Evolutionary conservation across 2,888 invertebrate genomes (phyloP).

Genomic region (Tetheella fluctuosa): DNA sequence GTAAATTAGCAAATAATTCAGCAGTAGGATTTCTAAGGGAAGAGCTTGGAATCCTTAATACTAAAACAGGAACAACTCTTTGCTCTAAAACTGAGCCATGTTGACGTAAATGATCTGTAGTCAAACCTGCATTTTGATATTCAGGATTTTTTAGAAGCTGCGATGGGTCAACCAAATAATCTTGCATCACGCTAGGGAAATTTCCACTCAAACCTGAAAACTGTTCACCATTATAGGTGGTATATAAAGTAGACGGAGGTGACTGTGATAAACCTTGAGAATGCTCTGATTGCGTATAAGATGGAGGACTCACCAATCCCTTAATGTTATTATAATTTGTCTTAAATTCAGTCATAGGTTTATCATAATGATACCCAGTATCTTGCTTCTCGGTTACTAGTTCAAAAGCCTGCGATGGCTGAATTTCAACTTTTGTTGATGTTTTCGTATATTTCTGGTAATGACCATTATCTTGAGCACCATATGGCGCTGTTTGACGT

Average conservation of each 20-base stretch:
- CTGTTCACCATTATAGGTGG: conserved; percentile 77
- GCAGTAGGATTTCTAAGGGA: conserved; percentile 80
- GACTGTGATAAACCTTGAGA: conserved; percentile 27
- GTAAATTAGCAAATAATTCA: conserved; percentile 82
- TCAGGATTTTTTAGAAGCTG: conserved; percentile 74
- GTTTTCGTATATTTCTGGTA: conserved; percentile 28
- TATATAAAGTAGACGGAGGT: conserved; percentile 67
- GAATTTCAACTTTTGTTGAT: conserved; percentile 78
- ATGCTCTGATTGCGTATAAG: conserved; percentile 28
- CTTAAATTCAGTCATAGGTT: conserved; percentile 58
- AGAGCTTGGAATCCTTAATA: conserved; percentile 83
- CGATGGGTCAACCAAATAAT: conserved; percentile 74
- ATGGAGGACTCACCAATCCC: conserved; percentile 50
- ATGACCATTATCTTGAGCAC: conserved; percentile 30
- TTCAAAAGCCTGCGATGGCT: conserved; percentile 84
- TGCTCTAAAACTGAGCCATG: conserved; percentile 65
- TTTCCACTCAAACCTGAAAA: conserved; percentile 73
- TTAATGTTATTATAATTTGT: conserved; percentile 54
- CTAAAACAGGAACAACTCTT: conserved; percentile 83
- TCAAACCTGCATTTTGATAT: conserved; percentile 79
- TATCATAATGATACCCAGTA: conserved; percentile 63
- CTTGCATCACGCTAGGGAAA: conserved; percentile 76
- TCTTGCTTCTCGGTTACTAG: conserved; percentile 69
- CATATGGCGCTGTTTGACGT: conserved; percentile 51
- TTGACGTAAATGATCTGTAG: conserved; percentile 72